A percentile compares a stretch with the other conserved stretches of the same genome.
phyloP scores from a whole-genome alignment of 2,113 vertebrate species.

The Daboia siamensis region DNA sequence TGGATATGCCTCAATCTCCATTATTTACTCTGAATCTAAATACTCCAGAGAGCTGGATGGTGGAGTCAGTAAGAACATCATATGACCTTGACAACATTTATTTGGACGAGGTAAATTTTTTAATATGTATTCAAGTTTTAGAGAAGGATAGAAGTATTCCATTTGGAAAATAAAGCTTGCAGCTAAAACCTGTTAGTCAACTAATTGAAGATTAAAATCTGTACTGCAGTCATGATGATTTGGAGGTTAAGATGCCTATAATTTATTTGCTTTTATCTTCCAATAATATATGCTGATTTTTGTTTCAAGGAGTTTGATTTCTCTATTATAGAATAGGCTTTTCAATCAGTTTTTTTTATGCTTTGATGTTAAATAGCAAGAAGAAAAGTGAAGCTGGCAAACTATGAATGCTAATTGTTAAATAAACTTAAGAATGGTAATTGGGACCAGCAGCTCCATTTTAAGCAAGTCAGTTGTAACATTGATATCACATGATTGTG shows the following conservation, averaged over 20 bases:
- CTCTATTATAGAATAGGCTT: background rate
- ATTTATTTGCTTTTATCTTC: background rate
- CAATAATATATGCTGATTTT: background rate
- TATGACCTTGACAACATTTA: slow-evolving; percentile 99
- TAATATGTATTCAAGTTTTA: background rate
- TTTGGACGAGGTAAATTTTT: slow-evolving; percentile 84
- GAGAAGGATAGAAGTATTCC: background rate
- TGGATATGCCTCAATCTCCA: slow-evolving; percentile 96
- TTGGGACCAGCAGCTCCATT: background rate
- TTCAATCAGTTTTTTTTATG: background rate
- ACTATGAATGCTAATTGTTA: background rate
- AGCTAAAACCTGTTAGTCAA: background rate
- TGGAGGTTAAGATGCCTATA: background rate
- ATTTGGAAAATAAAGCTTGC: background rate
- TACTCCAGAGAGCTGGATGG: slow-evolving; percentile 98
- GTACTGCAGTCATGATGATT: background rate
- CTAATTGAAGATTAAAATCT: background rate
- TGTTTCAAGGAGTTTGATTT: background rate
- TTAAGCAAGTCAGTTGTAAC: background rate
- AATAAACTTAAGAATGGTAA: background rate
- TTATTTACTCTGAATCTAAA: slow-evolving; percentile 94
- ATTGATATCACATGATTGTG: background rate
- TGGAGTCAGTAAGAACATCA: slow-evolving; percentile 90
- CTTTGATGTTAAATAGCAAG: background rate
- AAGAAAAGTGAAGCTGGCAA: background rate